A percentile compares a stretch with the other conserved stretches of the same genome.
Conservation (phyloP, 2,888 invertebrate species). For the Macrosiphum euphorbiae region DNA sequence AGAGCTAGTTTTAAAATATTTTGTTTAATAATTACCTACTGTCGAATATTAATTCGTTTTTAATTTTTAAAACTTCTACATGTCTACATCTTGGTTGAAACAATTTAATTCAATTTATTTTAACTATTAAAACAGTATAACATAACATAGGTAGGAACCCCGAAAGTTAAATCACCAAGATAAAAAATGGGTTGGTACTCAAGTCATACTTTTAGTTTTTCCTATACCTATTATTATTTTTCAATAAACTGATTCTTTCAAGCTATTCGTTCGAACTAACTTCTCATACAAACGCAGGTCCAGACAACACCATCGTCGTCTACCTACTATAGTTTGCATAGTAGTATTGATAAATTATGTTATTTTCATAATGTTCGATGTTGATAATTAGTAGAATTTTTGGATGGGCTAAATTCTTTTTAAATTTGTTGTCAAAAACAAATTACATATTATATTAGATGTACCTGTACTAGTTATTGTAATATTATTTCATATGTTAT, state of each 20-base stretch:
- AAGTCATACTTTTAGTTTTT: not conserved
- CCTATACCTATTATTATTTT: not conserved
- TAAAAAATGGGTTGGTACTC: not conserved
- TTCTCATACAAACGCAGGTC: not conserved
- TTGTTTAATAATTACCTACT: not conserved
- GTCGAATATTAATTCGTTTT: not conserved
- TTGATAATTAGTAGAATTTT: not conserved
- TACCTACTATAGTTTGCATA: not conserved
- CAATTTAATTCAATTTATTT: not conserved
- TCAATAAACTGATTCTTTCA: not conserved
- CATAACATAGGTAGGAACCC: not conserved
- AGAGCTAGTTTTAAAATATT: not conserved
- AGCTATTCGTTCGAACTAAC: not conserved
- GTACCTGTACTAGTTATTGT: not conserved
- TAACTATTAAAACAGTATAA: not conserved
- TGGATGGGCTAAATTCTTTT: not conserved
- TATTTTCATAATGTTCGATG: not conserved
- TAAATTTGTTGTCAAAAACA: not conserved
- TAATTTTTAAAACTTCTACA: not conserved
- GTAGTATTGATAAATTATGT: not conserved
- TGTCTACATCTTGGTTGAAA: not conserved
- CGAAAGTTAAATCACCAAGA: not conserved
- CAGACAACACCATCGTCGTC: not conserved
- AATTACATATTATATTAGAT: not conserved
- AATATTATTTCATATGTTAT: not conserved